Conservation (phyloP, 2,888 invertebrate genomes). For the Parnassius orleans region DNA sequence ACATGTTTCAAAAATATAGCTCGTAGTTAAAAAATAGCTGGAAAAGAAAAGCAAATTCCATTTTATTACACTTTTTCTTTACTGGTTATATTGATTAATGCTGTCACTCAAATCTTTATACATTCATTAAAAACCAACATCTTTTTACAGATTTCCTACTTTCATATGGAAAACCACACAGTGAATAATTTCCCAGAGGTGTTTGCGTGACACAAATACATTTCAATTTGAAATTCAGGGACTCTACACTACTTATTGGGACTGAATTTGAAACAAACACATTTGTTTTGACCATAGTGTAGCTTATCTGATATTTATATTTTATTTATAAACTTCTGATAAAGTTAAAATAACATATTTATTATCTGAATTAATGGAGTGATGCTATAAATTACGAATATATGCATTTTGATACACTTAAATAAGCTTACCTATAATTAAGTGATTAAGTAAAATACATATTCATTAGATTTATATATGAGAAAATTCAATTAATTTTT, state of each 20-base stretch:
- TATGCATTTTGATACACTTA: slow-evolving; percentile 13
- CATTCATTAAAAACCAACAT: not conserved
- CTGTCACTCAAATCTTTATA: not conserved
- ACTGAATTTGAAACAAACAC: slow-evolving; percentile 21
- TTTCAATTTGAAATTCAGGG: slow-evolving; percentile 24
- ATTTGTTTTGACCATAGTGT: not conserved
- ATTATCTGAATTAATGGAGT: slow-evolving; percentile 16
- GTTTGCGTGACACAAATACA: slow-evolving; percentile 17
- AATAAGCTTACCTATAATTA: not conserved
- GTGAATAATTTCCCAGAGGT: slow-evolving; percentile 5
- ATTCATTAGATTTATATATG: too few species aligned
- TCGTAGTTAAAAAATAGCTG: too few species aligned
- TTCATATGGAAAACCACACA: slow-evolving; percentile 6
- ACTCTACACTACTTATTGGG: slow-evolving; percentile 1
- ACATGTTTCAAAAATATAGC: too few species aligned
- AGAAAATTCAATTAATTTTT: too few species aligned
- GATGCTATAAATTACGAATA: slow-evolving; percentile 7
- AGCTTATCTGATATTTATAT: slow-evolving; percentile 18
- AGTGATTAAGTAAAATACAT: too few species aligned
- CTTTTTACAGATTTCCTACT: slow-evolving; percentile 5
- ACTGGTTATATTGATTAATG: not conserved
- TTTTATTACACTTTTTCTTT: not conserved
- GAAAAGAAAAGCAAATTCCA: not conserved
- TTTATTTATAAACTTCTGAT: slow-evolving; percentile 25
- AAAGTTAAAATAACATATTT: slow-evolving; percentile 19